phyloP scores from a whole-genome alignment of 2,113 vertebrate genomes.

The Machaerirhynchus nigripectus region DNA sequence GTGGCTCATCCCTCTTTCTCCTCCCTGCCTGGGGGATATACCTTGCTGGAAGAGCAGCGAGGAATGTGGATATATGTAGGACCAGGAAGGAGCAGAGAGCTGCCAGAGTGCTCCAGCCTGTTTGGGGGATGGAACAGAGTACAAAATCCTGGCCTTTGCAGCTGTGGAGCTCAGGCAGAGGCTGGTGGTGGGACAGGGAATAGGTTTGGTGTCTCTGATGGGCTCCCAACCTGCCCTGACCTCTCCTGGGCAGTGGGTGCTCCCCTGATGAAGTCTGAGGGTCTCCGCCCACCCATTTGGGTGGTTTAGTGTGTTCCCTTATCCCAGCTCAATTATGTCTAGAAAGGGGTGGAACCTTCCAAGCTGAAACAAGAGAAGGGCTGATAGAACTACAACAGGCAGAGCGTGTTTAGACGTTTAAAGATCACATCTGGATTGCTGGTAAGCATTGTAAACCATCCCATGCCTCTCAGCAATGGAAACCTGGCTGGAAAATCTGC shows the following conservation, averaged over 20 bases:
- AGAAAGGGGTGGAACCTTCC: neutral
- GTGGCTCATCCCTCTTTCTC: neutral
- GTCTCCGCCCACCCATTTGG: neutral
- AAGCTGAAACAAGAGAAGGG: neutral
- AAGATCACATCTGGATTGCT: neutral
- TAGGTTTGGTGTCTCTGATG: neutral
- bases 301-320: neutral
- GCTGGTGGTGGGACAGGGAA: neutral
- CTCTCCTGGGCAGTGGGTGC: too few relatives aligned
- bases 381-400: neutral
- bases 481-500: neutral
- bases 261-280: accelerated
- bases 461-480: neutral
- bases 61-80: accelerated
- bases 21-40: neutral
- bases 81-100: neutral
- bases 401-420: neutral
- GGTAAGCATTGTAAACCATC: neutral
- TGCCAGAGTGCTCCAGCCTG: neutral
- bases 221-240: neutral
- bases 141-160: neutral
- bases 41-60: neutral
- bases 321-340: neutral
- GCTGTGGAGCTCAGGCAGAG: neutral
- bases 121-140: neutral